These are phyloP conservation scores for Macrosoma leucophasiata DNA, from an alignment of 2,888 invertebrate genomes.

Conservation along the genomic window DNA sequence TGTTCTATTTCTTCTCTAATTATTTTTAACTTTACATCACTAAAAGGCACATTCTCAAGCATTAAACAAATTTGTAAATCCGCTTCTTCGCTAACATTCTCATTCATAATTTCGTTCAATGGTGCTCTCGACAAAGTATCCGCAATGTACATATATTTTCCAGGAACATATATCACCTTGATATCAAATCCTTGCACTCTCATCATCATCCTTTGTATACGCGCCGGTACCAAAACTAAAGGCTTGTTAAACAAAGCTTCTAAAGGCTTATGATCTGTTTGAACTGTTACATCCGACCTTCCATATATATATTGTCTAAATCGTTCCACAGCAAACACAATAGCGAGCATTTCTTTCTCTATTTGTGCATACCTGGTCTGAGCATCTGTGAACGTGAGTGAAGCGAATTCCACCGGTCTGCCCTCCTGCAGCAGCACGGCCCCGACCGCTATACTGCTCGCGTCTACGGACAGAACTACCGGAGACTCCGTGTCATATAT, in stretches of 20 bases:
- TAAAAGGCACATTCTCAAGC: conserved; percentile 18
- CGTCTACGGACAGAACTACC: conserved; percentile 25
- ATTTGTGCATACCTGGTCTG: conserved; percentile 29
- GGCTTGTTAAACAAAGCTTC: conserved; percentile 29
- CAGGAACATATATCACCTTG: conserved; percentile 24
- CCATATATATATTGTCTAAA: conserved; percentile 32
- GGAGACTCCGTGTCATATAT: conserved; percentile 12
- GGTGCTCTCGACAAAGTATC: conserved; percentile 28
- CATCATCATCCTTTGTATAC: conserved; percentile 30
- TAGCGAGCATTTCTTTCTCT: conserved; percentile 32
- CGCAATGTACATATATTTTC: conserved; percentile 30
- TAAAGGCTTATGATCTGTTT: conserved; percentile 32
- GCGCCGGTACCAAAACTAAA: conserved; percentile 20
- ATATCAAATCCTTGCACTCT: conserved; percentile 27
- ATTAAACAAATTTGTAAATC: conserved; percentile 19
- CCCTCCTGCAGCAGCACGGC: conserved; percentile 25
- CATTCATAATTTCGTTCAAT: conserved; percentile 15
- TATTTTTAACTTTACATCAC: conserved; percentile 13
- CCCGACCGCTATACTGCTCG: conserved; percentile 20
- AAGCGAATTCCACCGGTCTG: conserved; percentile 20
- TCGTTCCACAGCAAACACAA: conserved; percentile 27
- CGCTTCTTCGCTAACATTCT: conserved; percentile 15
- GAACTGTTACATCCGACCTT: conserved; percentile 18
- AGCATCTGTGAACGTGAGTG: conserved; percentile 21
- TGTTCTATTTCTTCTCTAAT: conserved; percentile 13